These are phyloP conservation scores for Brotula barbata DNA, from an alignment of 2,797 vertebrate genomes.

Conservation along the genomic window DNA sequence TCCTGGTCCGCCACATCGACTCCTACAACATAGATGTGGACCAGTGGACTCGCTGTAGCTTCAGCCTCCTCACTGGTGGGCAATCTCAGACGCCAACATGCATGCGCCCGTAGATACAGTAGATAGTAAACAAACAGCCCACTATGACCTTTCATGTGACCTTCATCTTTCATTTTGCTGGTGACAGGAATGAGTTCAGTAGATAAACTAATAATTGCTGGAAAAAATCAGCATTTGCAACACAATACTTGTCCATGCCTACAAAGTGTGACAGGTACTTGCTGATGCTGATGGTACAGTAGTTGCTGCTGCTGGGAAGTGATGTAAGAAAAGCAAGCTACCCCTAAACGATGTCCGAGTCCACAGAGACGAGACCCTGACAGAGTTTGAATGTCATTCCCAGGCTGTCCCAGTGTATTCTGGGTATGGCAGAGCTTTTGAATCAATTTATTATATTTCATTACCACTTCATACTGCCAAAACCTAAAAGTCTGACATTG, in stretches of 20 bases:
- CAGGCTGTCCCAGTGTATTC: no score
- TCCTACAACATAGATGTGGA: slow-evolving; percentile 91
- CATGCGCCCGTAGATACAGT: background rate
- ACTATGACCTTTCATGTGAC: no score
- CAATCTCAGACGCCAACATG: background rate
- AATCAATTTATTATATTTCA: no score
- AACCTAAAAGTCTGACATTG: no score
- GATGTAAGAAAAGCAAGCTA: background rate
- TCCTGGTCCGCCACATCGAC: slow-evolving; percentile 95
- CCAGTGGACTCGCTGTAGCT: slow-evolving; percentile 94
- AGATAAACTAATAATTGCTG: no score
- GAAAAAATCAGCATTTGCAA: no score
- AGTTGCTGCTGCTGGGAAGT: background rate
- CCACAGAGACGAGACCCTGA: no score
- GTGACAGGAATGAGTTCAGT: no score
- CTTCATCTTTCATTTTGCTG: no score
- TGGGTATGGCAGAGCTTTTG: no score
- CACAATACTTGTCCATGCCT: background rate
- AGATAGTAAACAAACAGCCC: background rate
- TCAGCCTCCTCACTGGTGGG: slow-evolving; percentile 92
- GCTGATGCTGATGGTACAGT: background rate
- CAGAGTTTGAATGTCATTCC: no score
- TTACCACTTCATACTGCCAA: no score
- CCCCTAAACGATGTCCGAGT: background rate
- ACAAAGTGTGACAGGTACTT: background rate